These are phyloP conservation scores for Melanostoma mellinum DNA, from an alignment of 2,888 invertebrate species.

Conservation along the genomic window DNA sequence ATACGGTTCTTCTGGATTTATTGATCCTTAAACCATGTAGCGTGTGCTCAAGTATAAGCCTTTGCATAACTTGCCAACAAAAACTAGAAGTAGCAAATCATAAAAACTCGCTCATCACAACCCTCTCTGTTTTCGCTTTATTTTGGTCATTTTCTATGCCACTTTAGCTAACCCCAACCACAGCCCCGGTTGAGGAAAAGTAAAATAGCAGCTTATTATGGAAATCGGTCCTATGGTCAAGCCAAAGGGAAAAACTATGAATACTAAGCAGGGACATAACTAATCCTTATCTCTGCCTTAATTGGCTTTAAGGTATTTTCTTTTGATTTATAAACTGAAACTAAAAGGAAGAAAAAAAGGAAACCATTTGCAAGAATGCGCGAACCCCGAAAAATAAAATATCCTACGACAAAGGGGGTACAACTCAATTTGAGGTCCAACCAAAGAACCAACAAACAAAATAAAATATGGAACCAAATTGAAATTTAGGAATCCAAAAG, in stretches of 20 bases:
- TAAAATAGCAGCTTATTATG: conserved; percentile 60
- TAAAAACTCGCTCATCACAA: conserved; percentile 60
- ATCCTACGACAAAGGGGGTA: conserved; percentile 16
- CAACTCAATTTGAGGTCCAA: conserved; percentile 63
- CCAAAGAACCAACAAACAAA: neutral
- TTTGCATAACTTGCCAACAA: conserved; percentile 34
- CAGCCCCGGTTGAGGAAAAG: conserved; percentile 1
- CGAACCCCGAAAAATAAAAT: conserved; percentile 7
- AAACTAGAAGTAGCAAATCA: conserved; percentile 65
- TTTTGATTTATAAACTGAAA: conserved; percentile 73
- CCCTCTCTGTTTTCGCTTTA: neutral
- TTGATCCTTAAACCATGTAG: conserved; percentile 65
- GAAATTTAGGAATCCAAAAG: conserved; percentile 11
- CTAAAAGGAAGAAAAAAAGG: conserved; percentile 58
- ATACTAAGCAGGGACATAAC: conserved; percentile 73
- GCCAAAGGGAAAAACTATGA: conserved; percentile 63
- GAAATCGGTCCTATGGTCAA: conserved; percentile 48
- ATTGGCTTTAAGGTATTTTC: conserved; percentile 74
- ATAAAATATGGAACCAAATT: conserved; percentile 1
- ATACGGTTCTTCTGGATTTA: conserved; percentile 72
- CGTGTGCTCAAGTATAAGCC: conserved; percentile 16
- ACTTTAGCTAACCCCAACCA: conserved; percentile 28
- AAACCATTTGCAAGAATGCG: conserved; percentile 51
- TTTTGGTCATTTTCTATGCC: conserved; percentile 45
- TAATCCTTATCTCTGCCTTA: conserved; percentile 77